phyloP scores from a whole-genome alignment of 1,140 invertebrate species.

The Aphis gossypii region DNA sequence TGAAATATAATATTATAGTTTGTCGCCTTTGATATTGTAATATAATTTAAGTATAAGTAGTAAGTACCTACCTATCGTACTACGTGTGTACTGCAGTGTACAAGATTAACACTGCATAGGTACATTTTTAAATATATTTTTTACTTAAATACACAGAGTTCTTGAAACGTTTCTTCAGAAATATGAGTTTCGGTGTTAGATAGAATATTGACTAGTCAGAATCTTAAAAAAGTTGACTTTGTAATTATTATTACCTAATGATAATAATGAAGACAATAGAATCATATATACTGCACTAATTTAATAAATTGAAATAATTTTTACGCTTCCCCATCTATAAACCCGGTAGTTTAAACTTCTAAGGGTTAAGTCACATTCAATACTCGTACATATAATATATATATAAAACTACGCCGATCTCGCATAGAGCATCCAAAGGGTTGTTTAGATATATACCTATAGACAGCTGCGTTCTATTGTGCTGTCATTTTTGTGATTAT shows the following conservation, averaged over 20 bases:
- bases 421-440: slow-evolving; percentile 13
- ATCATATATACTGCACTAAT: background rate
- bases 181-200: background rate
- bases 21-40: background rate
- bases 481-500: slow-evolving; percentile 44
- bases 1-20: background rate
- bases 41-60: background rate
- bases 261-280: background rate
- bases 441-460: background rate
- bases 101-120: background rate
- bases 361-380: background rate
- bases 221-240: background rate
- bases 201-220: too few relatives aligned
- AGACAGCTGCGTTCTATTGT: slow-evolving; percentile 11
- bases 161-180: background rate
- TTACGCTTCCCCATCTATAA: background rate
- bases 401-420: background rate
- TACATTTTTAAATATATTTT: background rate
- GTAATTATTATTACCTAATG: background rate
- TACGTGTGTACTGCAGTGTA: too few relatives aligned
- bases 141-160: background rate
- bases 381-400: background rate
- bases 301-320: slow-evolving; percentile 30
- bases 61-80: background rate
- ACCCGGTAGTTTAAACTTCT: background rate